Base-by-base conservation (phyloP, 2,113 vertebrate genomes). In the Dinomys branickii region DNA sequence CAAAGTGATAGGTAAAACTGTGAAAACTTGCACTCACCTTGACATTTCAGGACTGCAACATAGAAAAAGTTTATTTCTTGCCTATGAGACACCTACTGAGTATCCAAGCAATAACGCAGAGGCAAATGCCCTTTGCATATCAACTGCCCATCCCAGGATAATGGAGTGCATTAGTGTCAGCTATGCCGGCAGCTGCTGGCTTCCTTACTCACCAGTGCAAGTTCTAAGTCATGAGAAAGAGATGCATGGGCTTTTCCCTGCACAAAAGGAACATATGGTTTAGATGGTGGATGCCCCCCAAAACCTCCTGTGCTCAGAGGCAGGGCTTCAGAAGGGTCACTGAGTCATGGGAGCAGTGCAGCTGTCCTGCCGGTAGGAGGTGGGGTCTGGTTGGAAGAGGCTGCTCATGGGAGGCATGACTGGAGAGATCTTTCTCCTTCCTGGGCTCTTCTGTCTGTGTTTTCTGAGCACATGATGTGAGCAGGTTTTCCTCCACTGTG, bases 231-330 rank as follows among this genome's bases (percentile, higher is more conserved):
- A 17, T 33, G 22, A 7, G 22, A 69, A 30, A 84, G 94, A 75
- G 0, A 1, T 52, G 1, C 1, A 35, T 8, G 10, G 8, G 4
- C 6, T 61, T 87, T 96, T 67, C 20, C 44, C 0, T 16, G 33
- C 47, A 80, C 16, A 35, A 19, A 35, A 35, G 52, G 17, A 50
- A 26, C 17, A 10, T 14, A 14, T 50, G 44, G 44, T 47, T 77
- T 77, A 47, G 12, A 28, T 77, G 6, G 26, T 6, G 44, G 30
- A 7, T 16, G 24, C 30, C 44, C 44, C 12, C 41, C 13, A 50
- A 30, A 16, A 7, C 13, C 24, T 50, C 44, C 13, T 8, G 12
- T 17, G 26, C 28, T 50, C 28, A 50, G 13, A 17, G 44, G 44
- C 75, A 50, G 44, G 26, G 28, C 75, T 78, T 78, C 14, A 28